Evolutionary conservation across 1,140 invertebrate genomes (phyloP).

Genomic region (Heliconius himera): DNA sequence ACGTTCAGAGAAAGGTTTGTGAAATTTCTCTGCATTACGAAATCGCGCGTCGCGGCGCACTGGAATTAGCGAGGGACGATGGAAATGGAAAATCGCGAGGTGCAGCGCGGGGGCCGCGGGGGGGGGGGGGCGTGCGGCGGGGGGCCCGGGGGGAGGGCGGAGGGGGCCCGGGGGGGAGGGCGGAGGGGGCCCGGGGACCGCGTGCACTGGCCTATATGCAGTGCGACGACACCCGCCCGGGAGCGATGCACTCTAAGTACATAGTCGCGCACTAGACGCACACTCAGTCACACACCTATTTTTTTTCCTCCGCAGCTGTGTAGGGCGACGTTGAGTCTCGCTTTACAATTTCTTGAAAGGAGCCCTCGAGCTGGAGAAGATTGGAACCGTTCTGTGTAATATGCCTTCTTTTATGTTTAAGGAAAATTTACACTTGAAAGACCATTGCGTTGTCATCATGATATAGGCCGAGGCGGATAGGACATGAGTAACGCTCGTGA

Average conservation of each 20-base stretch:
- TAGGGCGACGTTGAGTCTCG: slow-evolving; percentile 66
- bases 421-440: slow-evolving; percentile 48
- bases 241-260: slow-evolving; percentile 79
- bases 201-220: slow-evolving; percentile 81
- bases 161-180: slow-evolving; percentile 32
- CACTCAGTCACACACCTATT: slow-evolving; percentile 73
- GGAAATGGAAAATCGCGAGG: slow-evolving; percentile 79
- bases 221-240: slow-evolving; percentile 78
- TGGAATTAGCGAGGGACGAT: slow-evolving; percentile 71
- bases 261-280: slow-evolving; percentile 74
- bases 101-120: slow-evolving; percentile 52
- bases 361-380: slow-evolving; percentile 64
- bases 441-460: slow-evolving; percentile 25
- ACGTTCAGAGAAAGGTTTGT: slow-evolving; percentile 51
- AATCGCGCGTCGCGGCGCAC: slow-evolving; percentile 52
- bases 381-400: slow-evolving; percentile 60
- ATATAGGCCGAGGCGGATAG: slow-evolving; percentile 26
- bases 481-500: background rate
- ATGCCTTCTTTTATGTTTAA: slow-evolving; percentile 47
- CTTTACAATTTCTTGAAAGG: slow-evolving; percentile 73
- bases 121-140: slow-evolving; percentile 51
- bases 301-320: slow-evolving; percentile 67
- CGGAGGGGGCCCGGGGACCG: slow-evolving; percentile 62
- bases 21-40: slow-evolving; percentile 66
- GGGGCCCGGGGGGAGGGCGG: slow-evolving; percentile 26